Evolutionary conservation across 2,113 vertebrate species (phyloP).

Genomic region (Paraplagusia blochii): DNA sequence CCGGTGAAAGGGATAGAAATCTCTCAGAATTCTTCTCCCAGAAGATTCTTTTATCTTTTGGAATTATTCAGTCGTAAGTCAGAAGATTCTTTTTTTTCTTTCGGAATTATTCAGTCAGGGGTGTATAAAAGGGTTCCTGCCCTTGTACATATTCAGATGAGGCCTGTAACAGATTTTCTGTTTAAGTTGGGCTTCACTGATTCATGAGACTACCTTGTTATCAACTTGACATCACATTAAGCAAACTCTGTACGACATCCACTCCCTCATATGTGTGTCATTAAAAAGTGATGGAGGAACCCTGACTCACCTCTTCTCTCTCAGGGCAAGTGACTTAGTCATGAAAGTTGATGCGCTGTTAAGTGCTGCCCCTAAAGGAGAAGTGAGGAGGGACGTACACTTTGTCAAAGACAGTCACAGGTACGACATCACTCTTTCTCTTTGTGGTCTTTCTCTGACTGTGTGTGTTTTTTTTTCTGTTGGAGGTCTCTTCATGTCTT

Average conservation of each 20-base stretch:
- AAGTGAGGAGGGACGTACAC: slow-evolving; percentile 75
- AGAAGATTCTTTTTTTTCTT: too few relatives aligned
- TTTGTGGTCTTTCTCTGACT: too few relatives aligned
- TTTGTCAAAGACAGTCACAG: slow-evolving; percentile 85
- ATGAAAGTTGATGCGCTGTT: slow-evolving; percentile 92
- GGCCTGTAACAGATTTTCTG: not conserved
- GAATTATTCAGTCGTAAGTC: too few relatives aligned
- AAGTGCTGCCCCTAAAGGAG: slow-evolving; percentile 80
- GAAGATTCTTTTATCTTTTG: too few relatives aligned
- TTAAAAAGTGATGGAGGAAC: slow-evolving; percentile 37
- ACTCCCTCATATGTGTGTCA: slow-evolving; percentile 2
- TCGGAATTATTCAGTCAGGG: too few relatives aligned
- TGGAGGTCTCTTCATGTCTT: too few relatives aligned
- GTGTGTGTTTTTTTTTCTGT: too few relatives aligned
- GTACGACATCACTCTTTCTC: slow-evolving; percentile 33
- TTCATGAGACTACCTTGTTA: slow-evolving; percentile 20
- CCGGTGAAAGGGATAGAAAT: too few relatives aligned
- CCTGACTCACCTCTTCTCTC: slow-evolving; percentile 16
- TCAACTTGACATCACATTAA: slow-evolving; percentile 17
- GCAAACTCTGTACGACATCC: slow-evolving; percentile 16
- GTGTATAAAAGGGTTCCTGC: too few relatives aligned
- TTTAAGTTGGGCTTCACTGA: slow-evolving; percentile 1
- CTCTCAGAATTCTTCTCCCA: too few relatives aligned
- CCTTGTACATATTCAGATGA: not conserved
- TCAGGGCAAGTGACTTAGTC: slow-evolving; percentile 85